A percentile compares a stretch with the other conserved stretches of the same genome.
phyloP scores from a whole-genome alignment of 2,888 invertebrate genomes.

The Zaprionus obscuricornis region DNA sequence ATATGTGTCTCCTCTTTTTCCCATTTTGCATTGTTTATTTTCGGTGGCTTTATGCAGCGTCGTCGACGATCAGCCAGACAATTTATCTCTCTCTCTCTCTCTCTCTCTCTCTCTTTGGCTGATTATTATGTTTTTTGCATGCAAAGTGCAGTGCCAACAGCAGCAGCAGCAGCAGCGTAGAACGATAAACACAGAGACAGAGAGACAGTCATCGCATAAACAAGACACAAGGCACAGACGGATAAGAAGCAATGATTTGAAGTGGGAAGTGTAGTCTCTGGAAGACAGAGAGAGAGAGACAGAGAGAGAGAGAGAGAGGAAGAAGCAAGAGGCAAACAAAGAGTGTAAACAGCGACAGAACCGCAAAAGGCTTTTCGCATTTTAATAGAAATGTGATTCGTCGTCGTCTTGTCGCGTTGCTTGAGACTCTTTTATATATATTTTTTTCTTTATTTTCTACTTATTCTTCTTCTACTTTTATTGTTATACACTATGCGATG shows the following conservation, averaged over 20 bases:
- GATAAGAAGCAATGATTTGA: not conserved
- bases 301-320: not conserved
- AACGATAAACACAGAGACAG: slow-evolving; percentile 62
- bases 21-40: slow-evolving; percentile 69
- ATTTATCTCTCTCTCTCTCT: slow-evolving; percentile 1
- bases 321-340: slow-evolving; percentile 20
- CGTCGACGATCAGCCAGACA: slow-evolving; percentile 56
- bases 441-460: not conserved
- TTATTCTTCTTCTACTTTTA: not conserved
- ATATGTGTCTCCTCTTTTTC: slow-evolving; percentile 46
- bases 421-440: slow-evolving; percentile 14
- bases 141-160: slow-evolving; percentile 72
- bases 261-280: not conserved
- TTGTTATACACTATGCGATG: slow-evolving; percentile 25
- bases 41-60: slow-evolving; percentile 56
- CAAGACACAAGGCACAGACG: slow-evolving; percentile 47
- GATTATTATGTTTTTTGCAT: slow-evolving; percentile 76
- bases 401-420: slow-evolving; percentile 60
- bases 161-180: slow-evolving; percentile 28
- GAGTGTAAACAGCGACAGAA: slow-evolving; percentile 54
- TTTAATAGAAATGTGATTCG: slow-evolving; percentile 75
- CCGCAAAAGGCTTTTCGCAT: slow-evolving; percentile 75
- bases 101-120: slow-evolving; percentile 8
- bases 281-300: not conserved
- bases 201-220: slow-evolving; percentile 57